Evolutionary conservation across 2,888 invertebrate genomes (phyloP).

Genomic region (Fragum whitleyi): DNA sequence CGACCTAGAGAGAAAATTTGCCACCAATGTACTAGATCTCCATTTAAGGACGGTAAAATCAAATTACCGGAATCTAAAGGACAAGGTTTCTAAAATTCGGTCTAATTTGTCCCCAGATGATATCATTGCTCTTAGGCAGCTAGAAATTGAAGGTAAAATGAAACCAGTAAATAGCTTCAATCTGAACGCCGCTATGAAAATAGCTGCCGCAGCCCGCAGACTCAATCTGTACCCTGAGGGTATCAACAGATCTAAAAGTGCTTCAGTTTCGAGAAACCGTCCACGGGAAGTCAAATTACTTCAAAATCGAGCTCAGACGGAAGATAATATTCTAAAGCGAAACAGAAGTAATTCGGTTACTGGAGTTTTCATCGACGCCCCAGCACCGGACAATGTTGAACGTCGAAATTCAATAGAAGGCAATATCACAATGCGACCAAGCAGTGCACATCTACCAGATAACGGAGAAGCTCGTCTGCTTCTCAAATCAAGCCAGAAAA

Average conservation of each 20-base stretch:
- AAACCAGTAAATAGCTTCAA: slow-evolving; percentile 69
- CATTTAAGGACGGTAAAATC: slow-evolving; percentile 78
- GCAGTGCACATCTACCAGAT: slow-evolving; percentile 61
- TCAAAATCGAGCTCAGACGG: slow-evolving; percentile 47
- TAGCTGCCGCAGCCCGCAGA: slow-evolving; percentile 78
- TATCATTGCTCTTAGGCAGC: slow-evolving; percentile 72
- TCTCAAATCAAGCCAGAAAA: slow-evolving; percentile 27
- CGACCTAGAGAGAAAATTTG: slow-evolving; percentile 76
- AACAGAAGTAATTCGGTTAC: slow-evolving; percentile 75
- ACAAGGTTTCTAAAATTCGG: slow-evolving; percentile 78
- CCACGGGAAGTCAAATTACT: slow-evolving; percentile 39
- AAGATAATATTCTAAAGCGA: slow-evolving; percentile 36
- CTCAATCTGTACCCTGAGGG: slow-evolving; percentile 70
- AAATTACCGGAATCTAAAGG: slow-evolving; percentile 78
- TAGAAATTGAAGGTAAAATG: slow-evolving; percentile 78
- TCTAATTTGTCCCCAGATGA: slow-evolving; percentile 78
- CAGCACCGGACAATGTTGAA: slow-evolving; percentile 41
- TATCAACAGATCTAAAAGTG: slow-evolving; percentile 36
- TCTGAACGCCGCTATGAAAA: slow-evolving; percentile 77
- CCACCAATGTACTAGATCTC: slow-evolving; percentile 78
- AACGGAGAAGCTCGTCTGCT: slow-evolving; percentile 18
- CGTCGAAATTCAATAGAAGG: slow-evolving; percentile 68
- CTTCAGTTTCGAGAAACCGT: slow-evolving; percentile 3
- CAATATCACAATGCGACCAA: slow-evolving; percentile 58
- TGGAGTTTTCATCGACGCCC: slow-evolving; percentile 74